A percentile compares a stretch with the other conserved stretches of the same genome.
Conservation (phyloP, 2,113 vertebrate genomes). For the Tychaedon coryphoeus region DNA sequence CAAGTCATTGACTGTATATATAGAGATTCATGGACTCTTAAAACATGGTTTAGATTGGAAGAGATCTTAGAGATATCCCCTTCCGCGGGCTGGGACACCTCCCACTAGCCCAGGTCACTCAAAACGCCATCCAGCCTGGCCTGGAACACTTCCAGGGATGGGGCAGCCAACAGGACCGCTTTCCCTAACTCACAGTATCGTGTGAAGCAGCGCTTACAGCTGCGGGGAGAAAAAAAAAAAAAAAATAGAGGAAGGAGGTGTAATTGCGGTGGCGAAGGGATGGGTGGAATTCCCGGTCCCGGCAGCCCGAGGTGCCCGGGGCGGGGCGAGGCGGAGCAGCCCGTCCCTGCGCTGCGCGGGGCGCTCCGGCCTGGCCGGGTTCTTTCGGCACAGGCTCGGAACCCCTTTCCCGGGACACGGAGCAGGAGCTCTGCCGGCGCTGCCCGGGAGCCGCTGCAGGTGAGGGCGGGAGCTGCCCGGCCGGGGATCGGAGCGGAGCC, state of each 20-base stretch:
- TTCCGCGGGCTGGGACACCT: too few species aligned
- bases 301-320: neutral
- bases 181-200: fast-evolving
- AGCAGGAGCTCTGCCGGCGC: neutral
- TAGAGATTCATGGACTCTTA: neutral
- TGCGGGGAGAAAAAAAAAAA: too few species aligned
- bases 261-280: fast-evolving
- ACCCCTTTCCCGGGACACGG: too few species aligned
- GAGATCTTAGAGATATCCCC: neutral
- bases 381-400: too few species aligned
- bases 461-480: neutral
- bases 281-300: neutral
- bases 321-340: neutral
- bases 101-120: too few species aligned
- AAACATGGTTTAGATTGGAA: neutral
- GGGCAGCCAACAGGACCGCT: neutral
- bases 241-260: too few species aligned
- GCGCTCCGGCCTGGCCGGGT: too few species aligned
- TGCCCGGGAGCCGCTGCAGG: neutral
- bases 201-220: neutral
- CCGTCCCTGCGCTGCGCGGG: neutral
- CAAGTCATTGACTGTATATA: fast-evolving
- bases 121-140: neutral
- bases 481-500: neutral
- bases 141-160: neutral